Evolutionary conservation across 2,888 invertebrate genomes (phyloP).

Genomic region (Hermaeophaga mercurialis): DNA sequence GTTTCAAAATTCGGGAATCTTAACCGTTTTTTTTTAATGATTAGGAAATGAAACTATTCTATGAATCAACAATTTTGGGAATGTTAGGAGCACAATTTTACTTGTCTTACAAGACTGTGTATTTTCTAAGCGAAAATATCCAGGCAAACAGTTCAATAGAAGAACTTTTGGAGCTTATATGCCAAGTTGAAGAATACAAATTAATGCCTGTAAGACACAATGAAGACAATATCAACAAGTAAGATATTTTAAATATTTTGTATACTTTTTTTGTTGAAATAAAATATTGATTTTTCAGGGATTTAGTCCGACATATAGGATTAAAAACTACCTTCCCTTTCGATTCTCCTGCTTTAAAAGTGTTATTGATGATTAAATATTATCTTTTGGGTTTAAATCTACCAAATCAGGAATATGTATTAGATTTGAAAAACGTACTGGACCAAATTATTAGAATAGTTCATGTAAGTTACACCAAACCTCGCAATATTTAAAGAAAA

Average conservation of each 20-base stretch:
- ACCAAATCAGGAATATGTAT: constrained; percentile 92
- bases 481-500: not conserved
- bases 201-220: constrained; percentile 97
- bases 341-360: constrained; percentile 94
- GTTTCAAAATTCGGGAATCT: no score
- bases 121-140: constrained; percentile 76
- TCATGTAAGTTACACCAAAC: constrained; percentile 65
- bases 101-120: constrained; percentile 88
- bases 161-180: constrained; percentile 77
- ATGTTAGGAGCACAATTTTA: constrained; percentile 97
- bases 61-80: constrained; percentile 79
- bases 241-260: constrained; percentile 1
- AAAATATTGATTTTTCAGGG: constrained; percentile 61
- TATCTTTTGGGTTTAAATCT: constrained; percentile 84
- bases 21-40: constrained; percentile 23
- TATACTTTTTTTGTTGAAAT: not conserved
- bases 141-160: constrained; percentile 68
- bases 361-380: constrained; percentile 90
- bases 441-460: constrained; percentile 95
- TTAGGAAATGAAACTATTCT: constrained; percentile 64
- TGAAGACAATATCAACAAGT: constrained; percentile 93
- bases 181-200: constrained; percentile 87
- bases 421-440: constrained; percentile 94
- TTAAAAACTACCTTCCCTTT: constrained; percentile 72
- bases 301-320: constrained; percentile 79